Percentiles rank a stretch among this genome's conserved stretches.
Evolutionary conservation across 2,113 vertebrate species (phyloP).

Genomic region (Dipodomys ordii): DNA sequence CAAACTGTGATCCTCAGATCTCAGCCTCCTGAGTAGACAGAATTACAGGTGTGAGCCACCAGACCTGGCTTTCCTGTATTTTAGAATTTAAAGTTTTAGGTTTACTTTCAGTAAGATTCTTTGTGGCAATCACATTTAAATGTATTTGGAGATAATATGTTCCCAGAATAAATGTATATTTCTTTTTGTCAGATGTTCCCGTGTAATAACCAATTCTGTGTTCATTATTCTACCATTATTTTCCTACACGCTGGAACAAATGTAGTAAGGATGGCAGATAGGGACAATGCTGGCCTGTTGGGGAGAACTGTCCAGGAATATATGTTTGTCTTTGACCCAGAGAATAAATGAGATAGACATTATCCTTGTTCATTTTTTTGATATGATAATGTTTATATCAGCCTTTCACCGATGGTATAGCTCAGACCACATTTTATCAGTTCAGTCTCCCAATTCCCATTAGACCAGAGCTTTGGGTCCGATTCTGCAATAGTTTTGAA

Average conservation of each 20-base stretch:
- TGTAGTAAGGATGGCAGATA: not conserved
- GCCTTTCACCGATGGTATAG: not conserved
- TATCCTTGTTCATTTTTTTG: not conserved
- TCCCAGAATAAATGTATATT: not conserved
- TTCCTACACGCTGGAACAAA: not conserved
- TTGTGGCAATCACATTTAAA: slow-evolving; percentile 48
- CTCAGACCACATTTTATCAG: not conserved
- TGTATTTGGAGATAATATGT: slow-evolving; percentile 15
- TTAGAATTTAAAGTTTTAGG: slow-evolving; percentile 41
- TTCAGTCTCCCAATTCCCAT: not conserved
- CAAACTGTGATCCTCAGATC: too few relatives aligned
- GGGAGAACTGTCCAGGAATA: not conserved
- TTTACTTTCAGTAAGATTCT: slow-evolving; percentile 6
- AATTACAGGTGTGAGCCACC: too few relatives aligned
- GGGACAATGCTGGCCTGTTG: not conserved
- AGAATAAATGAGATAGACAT: not conserved
- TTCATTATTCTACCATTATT: slow-evolving; percentile 2
- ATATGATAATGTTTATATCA: slow-evolving; percentile 34
- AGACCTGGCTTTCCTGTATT: not conserved
- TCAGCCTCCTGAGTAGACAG: too few relatives aligned
- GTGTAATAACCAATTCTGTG: not conserved
- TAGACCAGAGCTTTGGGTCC: not conserved
- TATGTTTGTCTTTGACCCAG: slow-evolving; percentile 32
- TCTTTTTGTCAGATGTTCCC: not conserved
- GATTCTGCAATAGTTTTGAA: slow-evolving; percentile 33